A percentile compares a stretch with the other conserved stretches of the same genome.
Evolutionary conservation across 2,113 vertebrate species (phyloP).

Genomic region (Malurus melanocephalus): DNA sequence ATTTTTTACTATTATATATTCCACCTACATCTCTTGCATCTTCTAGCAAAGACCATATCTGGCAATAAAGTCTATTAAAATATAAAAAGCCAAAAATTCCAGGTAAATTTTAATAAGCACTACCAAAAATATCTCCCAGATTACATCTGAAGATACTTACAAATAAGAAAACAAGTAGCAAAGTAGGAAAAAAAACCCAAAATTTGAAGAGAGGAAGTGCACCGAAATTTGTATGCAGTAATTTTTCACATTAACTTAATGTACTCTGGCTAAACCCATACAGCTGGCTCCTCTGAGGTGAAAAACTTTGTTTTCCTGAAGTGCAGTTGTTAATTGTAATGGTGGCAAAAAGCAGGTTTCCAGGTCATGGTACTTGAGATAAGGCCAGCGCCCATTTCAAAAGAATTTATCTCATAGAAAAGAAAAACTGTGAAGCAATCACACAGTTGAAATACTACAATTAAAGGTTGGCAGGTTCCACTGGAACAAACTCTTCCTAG

Average conservation of each 20-base stretch:
- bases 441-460: conserved; percentile 27
- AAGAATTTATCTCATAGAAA: not conserved
- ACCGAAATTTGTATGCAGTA: not conserved
- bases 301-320: not conserved
- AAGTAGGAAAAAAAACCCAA: not conserved
- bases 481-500: conserved; percentile 51
- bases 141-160: conserved; percentile 36
- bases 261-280: conserved; percentile 34
- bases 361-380: conserved; percentile 2
- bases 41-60: conserved; percentile 28
- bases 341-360: not conserved
- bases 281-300: not conserved
- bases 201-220: not conserved
- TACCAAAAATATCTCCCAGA: conserved; percentile 16
- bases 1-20: conserved; percentile 57
- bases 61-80: not conserved
- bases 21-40: not conserved
- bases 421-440: conserved; percentile 37
- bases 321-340: not conserved
- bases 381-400: not conserved
- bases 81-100: conserved; percentile 30
- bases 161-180: conserved; percentile 27
- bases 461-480: conserved; percentile 48
- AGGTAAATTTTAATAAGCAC: conserved; percentile 31
- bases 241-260: conserved; percentile 33